Percentiles rank a stretch among this genome's conserved stretches.
These are phyloP conservation scores for Epinotia ramella DNA, from an alignment of 2,888 invertebrate genomes.

Conservation along the genomic window DNA sequence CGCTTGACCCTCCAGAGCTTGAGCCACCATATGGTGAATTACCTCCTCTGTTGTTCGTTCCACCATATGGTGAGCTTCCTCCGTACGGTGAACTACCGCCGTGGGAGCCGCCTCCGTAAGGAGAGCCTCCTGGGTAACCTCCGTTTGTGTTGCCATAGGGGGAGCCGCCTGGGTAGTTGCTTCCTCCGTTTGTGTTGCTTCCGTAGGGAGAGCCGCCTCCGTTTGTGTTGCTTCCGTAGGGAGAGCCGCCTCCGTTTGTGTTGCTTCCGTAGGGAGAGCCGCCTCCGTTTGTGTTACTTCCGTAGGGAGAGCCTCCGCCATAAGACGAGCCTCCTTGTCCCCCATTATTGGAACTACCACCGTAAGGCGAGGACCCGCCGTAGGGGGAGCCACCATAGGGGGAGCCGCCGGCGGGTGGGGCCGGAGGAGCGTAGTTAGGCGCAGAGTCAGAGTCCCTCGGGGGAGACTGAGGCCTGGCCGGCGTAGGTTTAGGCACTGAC, in stretches of 20 bases:
- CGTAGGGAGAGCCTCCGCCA: slow-evolving; percentile 52
- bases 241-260: slow-evolving; percentile 46
- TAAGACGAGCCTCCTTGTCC: slow-evolving; percentile 53
- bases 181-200: slow-evolving; percentile 35
- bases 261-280: slow-evolving; percentile 54
- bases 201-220: slow-evolving; percentile 47
- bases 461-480: slow-evolving; percentile 67
- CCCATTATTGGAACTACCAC: slow-evolving; percentile 54
- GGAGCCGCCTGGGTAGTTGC: slow-evolving; percentile 34
- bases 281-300: no score
- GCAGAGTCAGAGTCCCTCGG: slow-evolving; percentile 65
- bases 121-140: slow-evolving; percentile 48
- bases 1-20: slow-evolving; percentile 44
- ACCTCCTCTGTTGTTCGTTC: slow-evolving; percentile 48
- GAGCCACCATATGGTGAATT: slow-evolving; percentile 41
- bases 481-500: slow-evolving; percentile 58
- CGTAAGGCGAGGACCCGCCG: slow-evolving; percentile 51
- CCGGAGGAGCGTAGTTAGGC: slow-evolving; percentile 78
- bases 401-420: slow-evolving; percentile 65
- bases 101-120: slow-evolving; percentile 47
- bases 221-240: slow-evolving; percentile 50
- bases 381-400: slow-evolving; percentile 46
- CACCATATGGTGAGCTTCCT: slow-evolving; percentile 53
- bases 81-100: slow-evolving; percentile 54
- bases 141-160: slow-evolving; percentile 47